These are phyloP conservation scores for Polietes domitor DNA, from an alignment of 2,888 invertebrate species.

Conservation along the genomic window DNA sequence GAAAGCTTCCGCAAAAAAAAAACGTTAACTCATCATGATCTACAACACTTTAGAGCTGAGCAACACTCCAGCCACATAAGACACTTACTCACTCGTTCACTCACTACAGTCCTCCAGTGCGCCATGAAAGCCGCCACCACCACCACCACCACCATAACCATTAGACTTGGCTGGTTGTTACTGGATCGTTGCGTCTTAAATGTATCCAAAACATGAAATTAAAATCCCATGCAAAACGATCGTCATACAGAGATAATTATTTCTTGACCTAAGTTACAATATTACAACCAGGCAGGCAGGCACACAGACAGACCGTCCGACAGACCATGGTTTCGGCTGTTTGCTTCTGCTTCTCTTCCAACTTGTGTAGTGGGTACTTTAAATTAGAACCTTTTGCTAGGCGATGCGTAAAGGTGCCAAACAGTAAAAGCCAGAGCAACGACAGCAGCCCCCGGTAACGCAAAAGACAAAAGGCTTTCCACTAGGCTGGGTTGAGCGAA, in stretches of 20 bases:
- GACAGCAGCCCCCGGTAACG: neutral
- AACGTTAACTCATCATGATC: conserved; percentile 56
- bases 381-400: conserved; percentile 66
- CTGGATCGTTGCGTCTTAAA: conserved; percentile 18
- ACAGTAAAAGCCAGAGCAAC: conserved; percentile 37
- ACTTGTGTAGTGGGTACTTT: conserved; percentile 45
- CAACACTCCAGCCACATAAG: neutral
- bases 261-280: conserved; percentile 57
- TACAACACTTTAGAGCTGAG: conserved; percentile 57
- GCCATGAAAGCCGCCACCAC: neutral
- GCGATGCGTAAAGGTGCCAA: conserved; percentile 79
- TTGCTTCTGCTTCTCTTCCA: neutral
- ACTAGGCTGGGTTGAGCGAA: conserved; percentile 5
- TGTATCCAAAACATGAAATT: conserved; percentile 37
- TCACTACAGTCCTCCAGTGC: neutral
- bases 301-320: neutral
- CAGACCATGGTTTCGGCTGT: neutral
- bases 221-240: conserved; percentile 55
- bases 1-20: conserved; percentile 63
- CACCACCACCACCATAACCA: neutral
- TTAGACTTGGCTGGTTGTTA: neutral
- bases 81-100: neutral
- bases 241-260: conserved; percentile 61
- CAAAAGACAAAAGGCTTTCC: conserved; percentile 21
- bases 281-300: neutral